Evolutionary conservation across 2,888 invertebrate species (phyloP), one percentile per base, ranked within the genome.

Genomic region (Cataglyphis albicans): DNA sequence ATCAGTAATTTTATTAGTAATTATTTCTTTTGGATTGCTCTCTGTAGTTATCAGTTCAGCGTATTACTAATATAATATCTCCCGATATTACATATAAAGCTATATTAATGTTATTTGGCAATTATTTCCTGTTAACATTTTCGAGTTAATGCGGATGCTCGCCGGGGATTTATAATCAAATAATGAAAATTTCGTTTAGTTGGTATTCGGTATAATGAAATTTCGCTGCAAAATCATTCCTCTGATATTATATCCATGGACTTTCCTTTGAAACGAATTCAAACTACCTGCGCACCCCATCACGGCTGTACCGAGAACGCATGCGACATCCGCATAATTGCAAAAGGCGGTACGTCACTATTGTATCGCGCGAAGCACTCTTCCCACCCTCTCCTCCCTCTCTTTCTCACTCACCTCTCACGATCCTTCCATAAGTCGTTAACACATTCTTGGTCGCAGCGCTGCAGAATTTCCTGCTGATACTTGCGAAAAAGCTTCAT

Each of bases 401-500:
- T 44, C 41, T 38, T 81, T 55, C 63, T 48, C 74, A 82, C 82
- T 61, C 21, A 6, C 41, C 68, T 12, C 74, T 48, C 57, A 72
- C 81, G 74, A 74, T 74, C 52, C 81, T 76, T 68, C 81, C 25
- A 81, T 70, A 81, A 86, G 89, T 89, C 88, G 86, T 90, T 90
- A 87, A 86, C 85, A 90, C 91, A 90, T 90, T 88, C 90, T 90
- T 88, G 89, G 85, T 82, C 78, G 64, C 86, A 78, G 86, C 86
- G 81, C 48, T 85, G 89, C 86, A 87, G 84, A 90, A 90, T 89
- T 90, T 90, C 86, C 88, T 86, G 90, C 89, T 90, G 90, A 90
- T 88, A 89, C 81, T 63, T 59, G 83, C 89, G 85, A 90, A 90
- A 90, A 88, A 90, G 91, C 89, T 89, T 90, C 87, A 90, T 91